Percentiles rank a stretch among this genome's conserved stretches.
These are phyloP conservation scores for Peucedramus taeniatus DNA, from an alignment of 2,113 vertebrate species.

Conservation along the genomic window DNA sequence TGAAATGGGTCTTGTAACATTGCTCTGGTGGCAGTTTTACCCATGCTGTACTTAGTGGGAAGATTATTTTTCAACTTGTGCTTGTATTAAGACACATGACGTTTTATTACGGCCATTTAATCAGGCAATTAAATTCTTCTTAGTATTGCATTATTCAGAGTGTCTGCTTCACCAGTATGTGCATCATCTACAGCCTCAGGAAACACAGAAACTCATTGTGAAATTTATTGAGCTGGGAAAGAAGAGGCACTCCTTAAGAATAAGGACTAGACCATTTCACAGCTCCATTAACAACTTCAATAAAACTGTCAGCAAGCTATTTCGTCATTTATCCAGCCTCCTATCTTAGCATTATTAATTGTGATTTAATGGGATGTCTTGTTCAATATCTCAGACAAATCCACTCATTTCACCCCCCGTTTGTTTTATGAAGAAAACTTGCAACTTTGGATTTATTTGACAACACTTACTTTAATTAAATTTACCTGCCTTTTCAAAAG, in stretches of 20 bases:
- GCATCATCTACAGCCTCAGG: background rate
- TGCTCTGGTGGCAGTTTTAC: background rate
- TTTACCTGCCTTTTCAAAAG: background rate
- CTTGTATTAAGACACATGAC: background rate
- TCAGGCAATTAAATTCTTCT: conserved; percentile 33
- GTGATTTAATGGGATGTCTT: conserved; percentile 2
- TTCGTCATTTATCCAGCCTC: background rate
- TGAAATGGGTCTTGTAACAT: background rate
- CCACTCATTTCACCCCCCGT: background rate
- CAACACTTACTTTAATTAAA: background rate
- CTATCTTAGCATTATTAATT: background rate
- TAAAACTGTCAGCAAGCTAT: conserved; percentile 1
- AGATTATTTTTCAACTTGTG: conserved; percentile 7
- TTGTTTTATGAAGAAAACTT: background rate
- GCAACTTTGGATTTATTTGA: background rate
- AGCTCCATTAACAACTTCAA: conserved; percentile 1
- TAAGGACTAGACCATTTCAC: background rate
- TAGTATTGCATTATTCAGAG: conserved; percentile 24
- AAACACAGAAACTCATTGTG: conserved; percentile 14
- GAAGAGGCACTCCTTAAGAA: background rate
- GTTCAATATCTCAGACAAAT: background rate
- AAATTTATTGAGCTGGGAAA: background rate
- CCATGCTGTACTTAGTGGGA: background rate
- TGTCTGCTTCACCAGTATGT: background rate
- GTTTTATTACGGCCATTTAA: conserved; percentile 39